A percentile compares a stretch with the other conserved stretches of the same genome.
These are phyloP conservation scores for Mechanitis mazaeus DNA, from an alignment of 2,888 invertebrate genomes.

Conservation along the genomic window DNA sequence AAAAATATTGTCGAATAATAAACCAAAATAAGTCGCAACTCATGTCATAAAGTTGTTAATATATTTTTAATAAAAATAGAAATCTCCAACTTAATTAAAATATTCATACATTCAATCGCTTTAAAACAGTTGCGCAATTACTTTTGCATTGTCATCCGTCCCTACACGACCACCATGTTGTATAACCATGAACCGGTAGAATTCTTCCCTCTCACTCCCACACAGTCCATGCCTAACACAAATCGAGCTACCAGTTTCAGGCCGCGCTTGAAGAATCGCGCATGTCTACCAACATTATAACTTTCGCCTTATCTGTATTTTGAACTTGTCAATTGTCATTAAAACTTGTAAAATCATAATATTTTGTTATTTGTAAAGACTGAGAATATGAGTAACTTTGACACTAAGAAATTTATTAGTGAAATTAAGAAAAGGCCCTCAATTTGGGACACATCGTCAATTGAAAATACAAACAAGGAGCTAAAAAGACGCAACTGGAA, in stretches of 20 bases:
- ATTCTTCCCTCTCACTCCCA: conserved; percentile 11
- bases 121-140: conserved; percentile 10
- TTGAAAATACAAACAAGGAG: conserved; percentile 15
- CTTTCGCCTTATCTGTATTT: background rate
- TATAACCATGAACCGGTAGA: background rate
- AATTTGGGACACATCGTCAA: conserved; percentile 19
- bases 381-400: conserved; percentile 11
- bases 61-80: too few species aligned
- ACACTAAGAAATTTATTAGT: conserved; percentile 19
- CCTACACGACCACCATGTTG: conserved; percentile 7
- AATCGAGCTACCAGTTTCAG: conserved; percentile 17
- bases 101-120: background rate
- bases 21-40: too few species aligned
- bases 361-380: conserved; percentile 1
- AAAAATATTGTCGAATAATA: too few species aligned
- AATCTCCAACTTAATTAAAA: too few species aligned
- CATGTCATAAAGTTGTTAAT: too few species aligned
- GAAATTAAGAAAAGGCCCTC: conserved; percentile 23
- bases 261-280: background rate
- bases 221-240: conserved; percentile 5
- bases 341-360: background rate
- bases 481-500: conserved; percentile 22
- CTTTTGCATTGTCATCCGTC: conserved; percentile 1
- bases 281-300: background rate
- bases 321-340: background rate